Percentiles rank a stretch among this genome's conserved stretches.
These are phyloP conservation scores for Nibea albiflora DNA, from an alignment of 2,113 vertebrate species.

Conservation along the genomic window DNA sequence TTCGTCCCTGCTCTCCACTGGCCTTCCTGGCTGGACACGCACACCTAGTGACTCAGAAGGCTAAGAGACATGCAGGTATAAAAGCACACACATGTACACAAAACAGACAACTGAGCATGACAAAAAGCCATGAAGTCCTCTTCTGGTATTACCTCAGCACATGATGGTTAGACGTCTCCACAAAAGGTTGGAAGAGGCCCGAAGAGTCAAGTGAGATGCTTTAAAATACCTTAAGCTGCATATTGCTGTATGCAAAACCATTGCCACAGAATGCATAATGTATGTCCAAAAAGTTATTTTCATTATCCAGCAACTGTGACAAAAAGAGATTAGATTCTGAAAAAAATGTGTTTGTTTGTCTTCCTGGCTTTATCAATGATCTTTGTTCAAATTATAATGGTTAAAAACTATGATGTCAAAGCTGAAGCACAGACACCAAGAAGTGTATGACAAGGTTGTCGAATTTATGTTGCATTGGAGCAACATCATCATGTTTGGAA, in stretches of 20 bases:
- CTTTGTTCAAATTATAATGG: constrained; percentile 5
- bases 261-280: background rate
- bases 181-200: background rate
- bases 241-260: background rate
- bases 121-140: background rate
- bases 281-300: too few species aligned
- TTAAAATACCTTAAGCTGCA: background rate
- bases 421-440: constrained; percentile 8
- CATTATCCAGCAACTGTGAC: too few species aligned
- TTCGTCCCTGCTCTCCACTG: constrained; percentile 68
- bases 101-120: background rate
- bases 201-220: constrained; percentile 17
- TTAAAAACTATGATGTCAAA: constrained; percentile 20
- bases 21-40: constrained; percentile 64
- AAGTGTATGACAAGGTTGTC: constrained; percentile 4
- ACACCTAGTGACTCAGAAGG: constrained; percentile 41
- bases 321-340: too few species aligned
- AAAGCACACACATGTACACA: background rate
- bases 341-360: background rate
- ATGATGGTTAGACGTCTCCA: background rate
- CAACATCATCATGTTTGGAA: constrained; percentile 8
- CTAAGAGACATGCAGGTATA: background rate
- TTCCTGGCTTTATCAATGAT: constrained; percentile 12
- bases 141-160: background rate
- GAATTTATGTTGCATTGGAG: background rate